phyloP scores from a whole-genome alignment of 2,797 vertebrate species.

The Muraenolepis orangiensis region DNA sequence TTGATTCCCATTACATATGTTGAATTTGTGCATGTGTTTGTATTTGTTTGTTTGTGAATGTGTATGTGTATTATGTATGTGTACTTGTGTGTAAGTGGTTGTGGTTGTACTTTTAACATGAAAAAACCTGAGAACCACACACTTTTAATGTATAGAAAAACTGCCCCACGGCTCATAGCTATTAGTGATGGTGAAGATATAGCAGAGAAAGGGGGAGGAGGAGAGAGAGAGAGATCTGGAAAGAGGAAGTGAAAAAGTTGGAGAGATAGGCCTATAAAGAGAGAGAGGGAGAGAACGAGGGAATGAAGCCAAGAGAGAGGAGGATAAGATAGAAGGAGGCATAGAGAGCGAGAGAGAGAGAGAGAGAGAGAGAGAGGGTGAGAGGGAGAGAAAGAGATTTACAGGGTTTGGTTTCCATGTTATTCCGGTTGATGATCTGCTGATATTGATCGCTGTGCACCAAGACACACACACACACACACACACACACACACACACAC shows the following conservation, averaged over 20 bases:
- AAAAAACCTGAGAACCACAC: background rate
- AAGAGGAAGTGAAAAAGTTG: background rate
- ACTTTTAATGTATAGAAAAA: background rate
- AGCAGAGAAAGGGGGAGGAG: background rate
- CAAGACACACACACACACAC: background rate
- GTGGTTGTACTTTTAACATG: background rate
- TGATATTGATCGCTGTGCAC: conserved; percentile 2
- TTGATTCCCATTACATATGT: background rate
- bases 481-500: background rate
- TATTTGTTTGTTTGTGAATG: background rate
- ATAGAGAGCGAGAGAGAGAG: background rate
- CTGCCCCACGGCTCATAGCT: background rate
- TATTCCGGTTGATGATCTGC: conserved; percentile 1
- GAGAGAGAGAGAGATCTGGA: background rate
- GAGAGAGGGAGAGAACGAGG: background rate
- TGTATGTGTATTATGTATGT: background rate
- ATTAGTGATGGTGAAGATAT: background rate
- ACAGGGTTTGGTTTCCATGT: background rate
- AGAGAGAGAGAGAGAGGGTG: background rate
- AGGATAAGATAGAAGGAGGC: background rate
- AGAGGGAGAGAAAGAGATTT: background rate
- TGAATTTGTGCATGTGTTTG: background rate
- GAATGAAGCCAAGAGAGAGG: background rate
- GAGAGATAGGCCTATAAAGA: background rate
- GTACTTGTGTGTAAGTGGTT: too few species aligned